A percentile compares a stretch with the other conserved stretches of the same genome.
Evolutionary conservation across 1,140 invertebrate genomes (phyloP).

Genomic region (Drosophila bifasciata): DNA sequence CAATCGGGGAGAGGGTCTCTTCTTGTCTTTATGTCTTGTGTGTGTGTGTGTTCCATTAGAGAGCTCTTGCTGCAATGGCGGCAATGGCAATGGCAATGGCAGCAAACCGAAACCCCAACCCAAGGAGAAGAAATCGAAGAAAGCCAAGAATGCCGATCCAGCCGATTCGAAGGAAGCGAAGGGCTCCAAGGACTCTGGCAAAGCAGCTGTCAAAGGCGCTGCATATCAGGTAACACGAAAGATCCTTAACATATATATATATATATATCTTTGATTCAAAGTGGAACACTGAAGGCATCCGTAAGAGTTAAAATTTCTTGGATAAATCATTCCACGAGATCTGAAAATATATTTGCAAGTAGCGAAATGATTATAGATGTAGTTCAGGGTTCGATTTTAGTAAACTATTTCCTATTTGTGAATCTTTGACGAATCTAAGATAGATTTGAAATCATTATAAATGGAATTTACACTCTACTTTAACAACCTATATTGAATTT

Average conservation of each 20-base stretch:
- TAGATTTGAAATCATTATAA: too few relatives aligned
- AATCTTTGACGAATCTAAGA: too few relatives aligned
- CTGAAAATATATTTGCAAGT: neutral
- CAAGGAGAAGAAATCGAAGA: constrained; percentile 90
- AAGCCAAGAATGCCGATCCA: constrained; percentile 87
- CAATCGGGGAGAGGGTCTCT: too few relatives aligned
- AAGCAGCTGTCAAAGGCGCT: constrained; percentile 85
- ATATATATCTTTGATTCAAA: neutral
- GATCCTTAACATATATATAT: too few relatives aligned
- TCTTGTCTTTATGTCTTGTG: neutral
- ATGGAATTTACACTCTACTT: too few relatives aligned
- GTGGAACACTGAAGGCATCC: neutral
- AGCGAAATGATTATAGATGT: too few relatives aligned
- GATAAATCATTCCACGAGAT: too few relatives aligned
- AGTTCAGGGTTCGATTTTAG: too few relatives aligned
- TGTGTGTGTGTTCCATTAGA: constrained; percentile 84
- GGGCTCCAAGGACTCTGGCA: constrained; percentile 86
- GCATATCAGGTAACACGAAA: constrained; percentile 85
- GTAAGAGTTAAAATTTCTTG: too few relatives aligned
- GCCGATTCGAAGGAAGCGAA: constrained; percentile 85
- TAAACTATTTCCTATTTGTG: too few relatives aligned
- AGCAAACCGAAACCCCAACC: constrained; percentile 88
- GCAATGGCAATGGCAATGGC: constrained; percentile 76
- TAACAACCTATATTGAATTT: too few relatives aligned
- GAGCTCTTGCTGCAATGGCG: constrained; percentile 90